Conservation (phyloP, 2,113 vertebrate species). For the Paedocypris sp. region DNA sequence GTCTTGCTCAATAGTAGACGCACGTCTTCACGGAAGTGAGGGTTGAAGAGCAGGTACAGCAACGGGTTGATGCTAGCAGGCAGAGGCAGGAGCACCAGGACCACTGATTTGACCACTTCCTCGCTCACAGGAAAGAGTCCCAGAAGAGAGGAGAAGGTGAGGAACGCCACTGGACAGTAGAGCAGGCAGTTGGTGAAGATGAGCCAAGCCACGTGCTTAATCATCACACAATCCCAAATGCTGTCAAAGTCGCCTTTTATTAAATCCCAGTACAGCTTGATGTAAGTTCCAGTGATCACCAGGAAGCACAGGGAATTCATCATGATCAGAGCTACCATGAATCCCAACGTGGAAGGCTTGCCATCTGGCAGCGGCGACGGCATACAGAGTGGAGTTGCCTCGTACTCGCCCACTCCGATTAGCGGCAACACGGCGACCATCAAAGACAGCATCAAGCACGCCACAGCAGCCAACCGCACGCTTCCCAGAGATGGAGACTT, state of each 20-base stretch:
- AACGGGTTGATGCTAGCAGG: slow-evolving; percentile 86
- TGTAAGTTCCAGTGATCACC: slow-evolving; percentile 77
- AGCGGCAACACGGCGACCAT: slow-evolving; percentile 70
- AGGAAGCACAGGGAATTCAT: slow-evolving; percentile 77
- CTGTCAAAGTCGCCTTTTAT: slow-evolving; percentile 73
- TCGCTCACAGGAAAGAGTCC: slow-evolving; percentile 77
- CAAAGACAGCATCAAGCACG: slow-evolving; percentile 71
- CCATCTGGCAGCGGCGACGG: slow-evolving; percentile 70
- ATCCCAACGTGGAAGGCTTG: slow-evolving; percentile 60
- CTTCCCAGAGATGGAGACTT: slow-evolving; percentile 66
- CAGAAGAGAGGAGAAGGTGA: slow-evolving; percentile 81
- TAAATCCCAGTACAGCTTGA: slow-evolving; percentile 81
- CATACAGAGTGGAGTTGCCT: slow-evolving; percentile 84
- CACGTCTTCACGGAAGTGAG: slow-evolving; percentile 72
- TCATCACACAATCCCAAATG: slow-evolving; percentile 84
- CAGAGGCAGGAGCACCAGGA: slow-evolving; percentile 81
- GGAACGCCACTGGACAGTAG: slow-evolving; percentile 86
- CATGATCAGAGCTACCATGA: slow-evolving; percentile 66
- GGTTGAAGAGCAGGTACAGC: slow-evolving; percentile 84
- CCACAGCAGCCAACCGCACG: slow-evolving; percentile 64
- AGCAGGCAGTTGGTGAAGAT: slow-evolving; percentile 88
- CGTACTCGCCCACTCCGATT: slow-evolving; percentile 75
- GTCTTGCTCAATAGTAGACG: slow-evolving; percentile 62
- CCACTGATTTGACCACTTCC: slow-evolving; percentile 78
- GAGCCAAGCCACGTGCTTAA: slow-evolving; percentile 88